Conservation (phyloP, 2,113 vertebrate species). For the Rhabdomys dilectus region DNA sequence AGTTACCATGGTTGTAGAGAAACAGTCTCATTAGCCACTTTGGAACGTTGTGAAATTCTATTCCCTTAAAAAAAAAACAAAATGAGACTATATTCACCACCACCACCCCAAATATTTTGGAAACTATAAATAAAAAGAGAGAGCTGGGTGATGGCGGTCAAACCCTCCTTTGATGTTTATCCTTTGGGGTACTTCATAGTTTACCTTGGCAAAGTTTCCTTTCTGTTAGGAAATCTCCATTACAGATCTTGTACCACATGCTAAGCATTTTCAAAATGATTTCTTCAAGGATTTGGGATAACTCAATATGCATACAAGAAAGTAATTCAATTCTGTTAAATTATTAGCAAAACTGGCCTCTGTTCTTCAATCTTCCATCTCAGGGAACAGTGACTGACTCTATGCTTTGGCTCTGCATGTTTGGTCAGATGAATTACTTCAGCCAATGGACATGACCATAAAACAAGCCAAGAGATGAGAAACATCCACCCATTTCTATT, state of each 20-base stretch:
- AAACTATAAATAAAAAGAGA: conserved; percentile 11
- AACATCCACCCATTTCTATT: neutral
- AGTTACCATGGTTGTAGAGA: conserved; percentile 37
- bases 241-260: neutral
- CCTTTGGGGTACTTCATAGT: neutral
- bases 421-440: neutral
- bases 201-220: neutral
- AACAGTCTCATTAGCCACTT: conserved; percentile 54
- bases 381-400: neutral
- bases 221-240: neutral
- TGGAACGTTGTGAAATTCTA: conserved; percentile 36
- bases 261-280: conserved; percentile 21
- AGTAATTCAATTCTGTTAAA: neutral
- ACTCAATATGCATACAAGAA: neutral
- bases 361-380: neutral
- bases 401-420: neutral
- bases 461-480: neutral
- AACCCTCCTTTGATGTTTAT: neutral
- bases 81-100: neutral
- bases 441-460: neutral
- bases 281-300: conserved; percentile 28
- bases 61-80: conserved; percentile 24
- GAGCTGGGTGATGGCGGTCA: neutral
- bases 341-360: neutral
- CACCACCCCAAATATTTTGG: conserved; percentile 42